These are phyloP conservation scores for Rhagophthalmus giganteus DNA, from an alignment of 2,888 invertebrate genomes.

Conservation along the genomic window DNA sequence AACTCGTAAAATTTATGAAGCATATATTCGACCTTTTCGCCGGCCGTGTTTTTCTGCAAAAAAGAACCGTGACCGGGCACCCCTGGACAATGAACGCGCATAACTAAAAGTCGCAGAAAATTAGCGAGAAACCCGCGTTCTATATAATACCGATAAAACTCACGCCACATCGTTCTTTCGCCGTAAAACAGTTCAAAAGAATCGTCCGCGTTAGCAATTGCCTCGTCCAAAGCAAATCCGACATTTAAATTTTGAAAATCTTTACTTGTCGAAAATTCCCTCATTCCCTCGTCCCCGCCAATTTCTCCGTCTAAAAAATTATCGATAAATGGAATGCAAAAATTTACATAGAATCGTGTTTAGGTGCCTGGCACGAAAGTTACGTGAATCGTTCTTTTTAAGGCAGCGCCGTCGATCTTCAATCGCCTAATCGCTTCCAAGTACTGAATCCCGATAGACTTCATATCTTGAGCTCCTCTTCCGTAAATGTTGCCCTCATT, in stretches of 20 bases:
- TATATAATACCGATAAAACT: no score
- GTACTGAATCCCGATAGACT: slow-evolving; percentile 79
- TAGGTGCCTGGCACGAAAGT: slow-evolving; percentile 72
- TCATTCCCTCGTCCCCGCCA: slow-evolving; percentile 82
- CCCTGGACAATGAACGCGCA: slow-evolving; percentile 76
- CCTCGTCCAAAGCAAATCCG: slow-evolving; percentile 87
- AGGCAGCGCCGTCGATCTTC: slow-evolving; percentile 60
- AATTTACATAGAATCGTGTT: neutral
- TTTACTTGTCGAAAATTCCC: slow-evolving; percentile 70
- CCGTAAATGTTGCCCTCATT: slow-evolving; percentile 84
- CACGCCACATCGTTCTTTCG: slow-evolving; percentile 83
- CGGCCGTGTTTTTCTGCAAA: slow-evolving; percentile 78
- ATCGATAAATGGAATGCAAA: neutral
- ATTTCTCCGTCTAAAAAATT: slow-evolving; percentile 78
- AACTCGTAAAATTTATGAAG: slow-evolving; percentile 74
- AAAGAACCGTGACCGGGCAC: slow-evolving; percentile 87
- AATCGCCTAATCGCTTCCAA: slow-evolving; percentile 73
- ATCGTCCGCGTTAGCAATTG: slow-evolving; percentile 70
- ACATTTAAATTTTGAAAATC: slow-evolving; percentile 78
- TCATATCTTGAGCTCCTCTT: slow-evolving; percentile 80
- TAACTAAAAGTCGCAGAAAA: slow-evolving; percentile 59
- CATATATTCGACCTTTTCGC: slow-evolving; percentile 75
- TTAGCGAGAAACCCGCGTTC: slow-evolving; percentile 10
- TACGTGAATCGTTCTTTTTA: slow-evolving; percentile 70
- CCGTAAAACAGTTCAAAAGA: slow-evolving; percentile 72